phyloP scores from a whole-genome alignment of 1,140 invertebrate genomes.

The Polypedilum pembai region DNA sequence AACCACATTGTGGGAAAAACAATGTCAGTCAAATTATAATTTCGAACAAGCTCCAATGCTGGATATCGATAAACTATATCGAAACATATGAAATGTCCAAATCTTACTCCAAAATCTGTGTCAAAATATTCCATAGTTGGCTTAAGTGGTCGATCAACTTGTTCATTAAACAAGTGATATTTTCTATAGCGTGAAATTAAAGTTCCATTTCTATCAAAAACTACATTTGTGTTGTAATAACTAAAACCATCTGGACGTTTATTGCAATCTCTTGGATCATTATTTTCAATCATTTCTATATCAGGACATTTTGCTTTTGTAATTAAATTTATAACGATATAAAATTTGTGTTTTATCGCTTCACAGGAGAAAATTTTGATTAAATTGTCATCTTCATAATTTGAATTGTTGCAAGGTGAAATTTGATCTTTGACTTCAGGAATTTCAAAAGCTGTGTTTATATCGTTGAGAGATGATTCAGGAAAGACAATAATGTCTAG shows the following conservation, averaged over 20 bases:
- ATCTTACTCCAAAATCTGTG: slow-evolving; percentile 75
- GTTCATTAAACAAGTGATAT: slow-evolving; percentile 58
- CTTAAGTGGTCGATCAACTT: slow-evolving; percentile 40
- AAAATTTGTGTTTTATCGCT: slow-evolving; percentile 42
- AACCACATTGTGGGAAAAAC: slow-evolving; percentile 70
- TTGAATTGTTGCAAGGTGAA: slow-evolving; percentile 34
- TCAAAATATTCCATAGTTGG: slow-evolving; percentile 52
- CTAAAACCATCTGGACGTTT: slow-evolving; percentile 39
- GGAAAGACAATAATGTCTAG: slow-evolving; percentile 79
- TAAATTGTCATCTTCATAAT: slow-evolving; percentile 34
- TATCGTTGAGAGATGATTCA: slow-evolving; percentile 50
- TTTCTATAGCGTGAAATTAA: slow-evolving; percentile 62
- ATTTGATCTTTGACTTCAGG: slow-evolving; percentile 31
- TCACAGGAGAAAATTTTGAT: slow-evolving; percentile 37
- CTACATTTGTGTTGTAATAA: slow-evolving; percentile 67
- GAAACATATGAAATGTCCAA: slow-evolving; percentile 71
- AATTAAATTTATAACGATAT: slow-evolving; percentile 65
- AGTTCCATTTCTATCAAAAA: slow-evolving; percentile 54
- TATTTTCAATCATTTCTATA: slow-evolving; percentile 35
- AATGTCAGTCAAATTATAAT: slow-evolving; percentile 55
- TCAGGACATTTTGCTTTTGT: slow-evolving; percentile 52
- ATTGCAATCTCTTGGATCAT: slow-evolving; percentile 38
- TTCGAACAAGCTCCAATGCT: slow-evolving; percentile 47
- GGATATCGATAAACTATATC: slow-evolving; percentile 67
- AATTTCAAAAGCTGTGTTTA: slow-evolving; percentile 34